A percentile compares a stretch with the other conserved stretches of the same genome.
phyloP scores from a whole-genome alignment of 2,797 vertebrate genomes.

The Enteromius argenteus region DNA sequence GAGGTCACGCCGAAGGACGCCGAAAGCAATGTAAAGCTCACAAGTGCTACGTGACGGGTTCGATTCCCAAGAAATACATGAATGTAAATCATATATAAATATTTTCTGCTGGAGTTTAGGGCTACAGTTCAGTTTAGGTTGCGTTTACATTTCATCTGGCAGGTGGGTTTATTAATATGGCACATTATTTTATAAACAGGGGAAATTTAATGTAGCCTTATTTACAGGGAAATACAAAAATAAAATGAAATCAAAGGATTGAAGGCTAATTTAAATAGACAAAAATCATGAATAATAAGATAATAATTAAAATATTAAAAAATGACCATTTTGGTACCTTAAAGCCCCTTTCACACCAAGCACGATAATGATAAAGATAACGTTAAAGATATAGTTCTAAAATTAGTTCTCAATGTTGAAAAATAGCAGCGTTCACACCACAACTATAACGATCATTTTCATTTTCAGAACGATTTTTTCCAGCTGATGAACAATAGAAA shows the following conservation, averaged over 20 bases:
- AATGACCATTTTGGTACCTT: too few relatives aligned
- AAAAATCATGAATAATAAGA: neutral
- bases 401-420: too few relatives aligned
- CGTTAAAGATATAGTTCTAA: too few relatives aligned
- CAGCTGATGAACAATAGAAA: too few relatives aligned
- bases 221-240: neutral
- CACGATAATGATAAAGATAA: too few relatives aligned
- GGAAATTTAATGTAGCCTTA: neutral
- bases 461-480: too few relatives aligned
- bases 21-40: neutral
- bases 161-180: neutral
- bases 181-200: neutral
- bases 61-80: neutral
- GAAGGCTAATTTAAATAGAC: neutral
- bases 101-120: neutral
- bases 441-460: too few relatives aligned
- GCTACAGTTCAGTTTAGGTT: neutral
- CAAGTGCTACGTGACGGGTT: neutral
- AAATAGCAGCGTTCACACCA: too few relatives aligned
- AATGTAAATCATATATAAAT: neutral
- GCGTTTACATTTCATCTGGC: neutral
- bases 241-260: neutral
- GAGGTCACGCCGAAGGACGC: neutral
- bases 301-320: too few relatives aligned
- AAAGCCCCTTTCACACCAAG: too few relatives aligned